Evolutionary conservation across 2,888 invertebrate species (phyloP).

Genomic region (Synergus gifuensis): DNA sequence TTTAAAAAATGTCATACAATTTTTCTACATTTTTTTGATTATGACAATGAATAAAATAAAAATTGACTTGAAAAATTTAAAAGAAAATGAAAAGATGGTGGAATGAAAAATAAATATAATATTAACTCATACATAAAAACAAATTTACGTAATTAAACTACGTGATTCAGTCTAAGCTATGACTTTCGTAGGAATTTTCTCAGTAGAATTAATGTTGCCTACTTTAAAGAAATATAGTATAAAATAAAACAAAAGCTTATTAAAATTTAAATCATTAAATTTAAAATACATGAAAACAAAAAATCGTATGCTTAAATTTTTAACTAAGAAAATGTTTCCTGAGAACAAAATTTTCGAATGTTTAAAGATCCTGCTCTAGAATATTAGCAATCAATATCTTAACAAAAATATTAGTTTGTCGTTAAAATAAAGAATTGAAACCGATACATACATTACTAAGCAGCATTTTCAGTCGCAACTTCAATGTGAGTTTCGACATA

Average conservation of each 20-base stretch:
- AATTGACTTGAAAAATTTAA: background rate
- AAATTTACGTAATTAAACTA: background rate
- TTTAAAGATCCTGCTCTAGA: background rate
- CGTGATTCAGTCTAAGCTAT: background rate
- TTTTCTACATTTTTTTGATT: background rate
- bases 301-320: background rate
- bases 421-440: background rate
- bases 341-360: background rate
- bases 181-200: background rate
- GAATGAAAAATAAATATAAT: background rate
- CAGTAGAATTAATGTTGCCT: background rate
- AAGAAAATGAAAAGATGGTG: background rate
- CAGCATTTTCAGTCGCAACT: conserved; percentile 86
- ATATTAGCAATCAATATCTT: background rate
- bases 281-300: background rate
- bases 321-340: background rate
- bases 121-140: background rate
- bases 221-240: background rate
- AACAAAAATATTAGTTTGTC: background rate
- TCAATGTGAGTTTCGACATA: conserved; percentile 85
- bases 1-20: background rate
- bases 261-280: background rate
- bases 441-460: conserved; percentile 58
- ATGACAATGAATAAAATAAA: background rate
- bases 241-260: background rate